Evolutionary conservation across 1,140 invertebrate species (phyloP), one percentile per base, ranked within the genome.

Genomic region (Augochlora pura): DNA sequence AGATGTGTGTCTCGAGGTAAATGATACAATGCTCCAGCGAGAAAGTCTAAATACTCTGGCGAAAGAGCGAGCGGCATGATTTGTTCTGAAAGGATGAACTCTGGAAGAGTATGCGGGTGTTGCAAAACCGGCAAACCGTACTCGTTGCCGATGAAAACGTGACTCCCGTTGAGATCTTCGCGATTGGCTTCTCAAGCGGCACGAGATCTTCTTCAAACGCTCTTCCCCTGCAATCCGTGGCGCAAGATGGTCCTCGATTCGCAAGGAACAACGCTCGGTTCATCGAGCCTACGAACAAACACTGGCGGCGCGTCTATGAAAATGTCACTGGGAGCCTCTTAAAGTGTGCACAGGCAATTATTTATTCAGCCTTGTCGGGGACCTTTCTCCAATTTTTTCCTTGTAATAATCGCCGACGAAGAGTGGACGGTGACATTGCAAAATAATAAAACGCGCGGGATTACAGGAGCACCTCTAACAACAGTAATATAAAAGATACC

Each of bases 251-350:
- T 71, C 59, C 39, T 27, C 23, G 67, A 59, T 68, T 67, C 38
- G 62, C 54, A 46, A 73, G 60, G 64, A 73, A 79, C 64, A 73
- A 75, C 62, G 62, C 66, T n/a, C 52, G 39, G 39, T 27, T 77
- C 57, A 18, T 72, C 62, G 27, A 63, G 14, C 70, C 16, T 16
- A 59, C 60, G 65, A 39, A 9, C 14, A 23, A 10, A 25, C 42
- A 52, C 62, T 32, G 42, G 32, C 63, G 67, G 21, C 64, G 32
- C 67, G 70, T 65, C 71, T 70, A 39, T 81, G 77, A 64, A 84
- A 85, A 85, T 85, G 82, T 85, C 82, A 85, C 72, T 25, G n/a
- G 57, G 49, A 54, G 59, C 57, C 21, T 80, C 6, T 25, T 14
- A 25, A n/a, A 16, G 52, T 46, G 10, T 12, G 16, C 10, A 12